Conservation (phyloP, 37 sponge, comb jelly and placozoan genomes). For the Oopsacas minuta region DNA sequence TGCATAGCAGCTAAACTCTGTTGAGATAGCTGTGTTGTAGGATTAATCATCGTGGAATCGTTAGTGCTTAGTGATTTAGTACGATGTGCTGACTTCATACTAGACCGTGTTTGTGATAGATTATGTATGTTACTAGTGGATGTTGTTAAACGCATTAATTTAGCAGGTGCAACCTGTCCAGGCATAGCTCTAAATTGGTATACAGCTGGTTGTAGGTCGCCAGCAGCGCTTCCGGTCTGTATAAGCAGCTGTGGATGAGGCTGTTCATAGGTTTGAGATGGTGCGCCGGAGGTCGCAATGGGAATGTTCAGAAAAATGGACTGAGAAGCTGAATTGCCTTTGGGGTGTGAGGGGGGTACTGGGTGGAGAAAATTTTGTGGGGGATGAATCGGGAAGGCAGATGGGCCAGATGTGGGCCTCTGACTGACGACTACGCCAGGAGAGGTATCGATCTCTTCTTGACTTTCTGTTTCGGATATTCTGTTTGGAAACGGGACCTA, state of each 20-base stretch:
- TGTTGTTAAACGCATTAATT: not conserved
- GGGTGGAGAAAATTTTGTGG: not conserved
- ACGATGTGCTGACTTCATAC: not conserved
- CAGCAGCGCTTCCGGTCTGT: not conserved
- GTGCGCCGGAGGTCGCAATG: constrained; percentile 8
- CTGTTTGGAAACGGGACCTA: constrained; percentile 15
- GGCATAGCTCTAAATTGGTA: not conserved
- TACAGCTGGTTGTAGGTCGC: not conserved
- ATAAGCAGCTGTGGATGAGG: not conserved
- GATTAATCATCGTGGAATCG: not conserved
- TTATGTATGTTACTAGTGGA: not conserved
- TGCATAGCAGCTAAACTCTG: not conserved
- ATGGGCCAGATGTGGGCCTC: constrained; percentile 16
- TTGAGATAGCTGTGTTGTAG: not conserved
- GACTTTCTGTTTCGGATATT: constrained; percentile 1
- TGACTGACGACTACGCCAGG: not conserved
- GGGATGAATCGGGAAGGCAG: not conserved
- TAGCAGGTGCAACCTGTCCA: not conserved
- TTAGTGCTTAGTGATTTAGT: not conserved
- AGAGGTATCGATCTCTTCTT: not conserved
- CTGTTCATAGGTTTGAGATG: not conserved
- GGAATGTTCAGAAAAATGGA: not conserved
- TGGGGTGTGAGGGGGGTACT: not conserved
- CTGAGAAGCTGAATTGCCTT: constrained; percentile 2
- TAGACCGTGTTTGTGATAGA: not conserved